These are phyloP conservation scores for Drosophila macrothrix DNA, from an alignment of 2,888 invertebrate species.

Conservation along the genomic window DNA sequence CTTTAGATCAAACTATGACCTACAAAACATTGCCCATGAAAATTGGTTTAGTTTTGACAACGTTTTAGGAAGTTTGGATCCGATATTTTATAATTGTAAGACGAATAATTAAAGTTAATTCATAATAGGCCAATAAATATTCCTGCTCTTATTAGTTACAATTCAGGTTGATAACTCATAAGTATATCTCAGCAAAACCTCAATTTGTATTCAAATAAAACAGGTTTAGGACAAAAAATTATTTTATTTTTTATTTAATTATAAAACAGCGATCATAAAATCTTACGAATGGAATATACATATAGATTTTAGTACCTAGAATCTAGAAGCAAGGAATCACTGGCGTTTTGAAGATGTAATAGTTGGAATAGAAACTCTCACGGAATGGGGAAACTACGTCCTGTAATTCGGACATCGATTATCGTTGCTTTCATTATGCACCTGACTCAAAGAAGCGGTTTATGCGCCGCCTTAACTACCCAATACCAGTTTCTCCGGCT, in stretches of 20 bases:
- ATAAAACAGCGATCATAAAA: conserved; percentile 37
- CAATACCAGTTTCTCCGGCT: conserved; percentile 41
- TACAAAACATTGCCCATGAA: background rate
- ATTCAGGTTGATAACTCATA: background rate
- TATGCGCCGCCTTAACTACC: conserved; percentile 36
- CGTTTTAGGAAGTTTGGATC: background rate
- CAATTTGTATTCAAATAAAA: background rate
- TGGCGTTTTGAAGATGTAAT: conserved; percentile 26
- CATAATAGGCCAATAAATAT: background rate
- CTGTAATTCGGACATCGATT: conserved; percentile 15
- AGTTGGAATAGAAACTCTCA: conserved; percentile 30
- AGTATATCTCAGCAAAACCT: no score
- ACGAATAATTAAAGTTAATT: background rate
- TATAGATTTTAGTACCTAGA: conserved; percentile 37
- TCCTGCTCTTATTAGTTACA: background rate
- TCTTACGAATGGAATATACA: conserved; percentile 47
- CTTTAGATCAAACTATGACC: background rate
- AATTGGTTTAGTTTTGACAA: background rate
- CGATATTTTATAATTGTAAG: background rate
- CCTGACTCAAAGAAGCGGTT: conserved; percentile 54
- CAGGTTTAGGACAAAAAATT: conserved; percentile 22
- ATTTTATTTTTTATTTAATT: conserved; percentile 40
- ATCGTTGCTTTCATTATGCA: conserved; percentile 46
- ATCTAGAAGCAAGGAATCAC: conserved; percentile 50
- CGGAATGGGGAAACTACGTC: conserved; percentile 25